Evolutionary conservation across 2,113 vertebrate species (phyloP), one percentile per base, ranked within the genome.

Genomic region (Dicaeum eximium): DNA sequence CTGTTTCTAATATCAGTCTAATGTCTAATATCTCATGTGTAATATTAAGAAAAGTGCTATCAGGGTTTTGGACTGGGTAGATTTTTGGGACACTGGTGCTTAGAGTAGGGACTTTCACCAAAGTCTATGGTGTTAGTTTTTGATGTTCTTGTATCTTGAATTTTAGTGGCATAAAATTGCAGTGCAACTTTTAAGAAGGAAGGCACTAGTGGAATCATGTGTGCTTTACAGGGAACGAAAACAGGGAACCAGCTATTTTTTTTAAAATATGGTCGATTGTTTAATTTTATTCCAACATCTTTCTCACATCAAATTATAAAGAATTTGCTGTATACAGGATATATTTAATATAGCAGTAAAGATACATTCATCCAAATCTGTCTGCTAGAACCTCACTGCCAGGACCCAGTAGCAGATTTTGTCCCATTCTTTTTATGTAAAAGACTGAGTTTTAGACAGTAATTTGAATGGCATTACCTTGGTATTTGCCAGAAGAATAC

Each of bases 161-260:
- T 75, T 91, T 86, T 60, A 80, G 25, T 6, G 5, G 4, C 54
- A 38, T 33, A 69, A 90, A 92, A 81, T 61, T 74, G 23, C 13
- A 66, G 24, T 12, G 9, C 15, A 31, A 33, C 27, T 60, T 80
- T n/a, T 50, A 50, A 70, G 12, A 15, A 67, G 4, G 5, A 62
- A 42, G 23, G 9, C 18, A 47, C 8, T 9, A 45, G 3, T 45
- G 6, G 15, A 16, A 51, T 62, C 19, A 47, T 8, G 6, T 37
- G 13, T 62, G 20, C 8, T 48, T 67, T 81, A 48, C 1, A 57
- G 24, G 2, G 31, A n/a, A 75, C 37, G 64, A 60, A 61, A 14
- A 6, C 9, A 1, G n/a, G n/a, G n/a, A n/a, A 40, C 42, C 13
- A n/a, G 7, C 0, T 56, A 2, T 25, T 20, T 53, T 15, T 72